Percentiles rank a stretch among this genome's conserved stretches.
Evolutionary conservation across 2,888 invertebrate species (phyloP).

Genomic region (Drosophila bunnanda): DNA sequence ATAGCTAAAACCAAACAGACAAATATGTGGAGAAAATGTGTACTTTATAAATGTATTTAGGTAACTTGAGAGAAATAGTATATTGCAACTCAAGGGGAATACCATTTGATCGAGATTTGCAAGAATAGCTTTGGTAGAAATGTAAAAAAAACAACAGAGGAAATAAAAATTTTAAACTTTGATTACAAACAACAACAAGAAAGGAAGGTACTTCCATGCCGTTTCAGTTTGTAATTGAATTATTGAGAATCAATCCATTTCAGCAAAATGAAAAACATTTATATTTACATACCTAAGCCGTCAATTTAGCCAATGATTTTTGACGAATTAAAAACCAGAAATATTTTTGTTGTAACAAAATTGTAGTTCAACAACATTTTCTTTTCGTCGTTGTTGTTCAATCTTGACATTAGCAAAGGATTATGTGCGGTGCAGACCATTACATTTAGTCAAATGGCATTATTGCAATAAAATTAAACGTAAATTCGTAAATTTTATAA

Average conservation of each 20-base stretch:
- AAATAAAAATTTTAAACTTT: background rate
- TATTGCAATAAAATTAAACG: background rate
- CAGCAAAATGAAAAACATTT: too few species aligned
- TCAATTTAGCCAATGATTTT: too few species aligned
- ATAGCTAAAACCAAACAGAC: background rate
- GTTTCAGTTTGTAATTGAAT: background rate
- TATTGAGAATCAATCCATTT: too few species aligned
- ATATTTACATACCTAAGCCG: too few species aligned
- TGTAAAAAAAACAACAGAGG: background rate
- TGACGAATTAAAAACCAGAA: too few species aligned
- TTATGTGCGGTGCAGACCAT: too few species aligned
- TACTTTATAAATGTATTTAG: slow-evolving; percentile 35
- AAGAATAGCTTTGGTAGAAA: background rate
- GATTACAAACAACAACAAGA: background rate
- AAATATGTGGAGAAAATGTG: slow-evolving; percentile 11
- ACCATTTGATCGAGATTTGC: slow-evolving; percentile 1
- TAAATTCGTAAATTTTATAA: background rate
- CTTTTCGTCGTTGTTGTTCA: too few species aligned
- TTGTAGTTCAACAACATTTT: too few species aligned
- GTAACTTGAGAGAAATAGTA: slow-evolving; percentile 4
- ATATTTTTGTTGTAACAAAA: too few species aligned
- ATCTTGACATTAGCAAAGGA: too few species aligned
- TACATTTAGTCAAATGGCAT: too few species aligned
- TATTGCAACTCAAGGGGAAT: slow-evolving; percentile 10
- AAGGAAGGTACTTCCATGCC: background rate